Conservation (phyloP, 2,797 vertebrate genomes). For the Characodon lateralis region DNA sequence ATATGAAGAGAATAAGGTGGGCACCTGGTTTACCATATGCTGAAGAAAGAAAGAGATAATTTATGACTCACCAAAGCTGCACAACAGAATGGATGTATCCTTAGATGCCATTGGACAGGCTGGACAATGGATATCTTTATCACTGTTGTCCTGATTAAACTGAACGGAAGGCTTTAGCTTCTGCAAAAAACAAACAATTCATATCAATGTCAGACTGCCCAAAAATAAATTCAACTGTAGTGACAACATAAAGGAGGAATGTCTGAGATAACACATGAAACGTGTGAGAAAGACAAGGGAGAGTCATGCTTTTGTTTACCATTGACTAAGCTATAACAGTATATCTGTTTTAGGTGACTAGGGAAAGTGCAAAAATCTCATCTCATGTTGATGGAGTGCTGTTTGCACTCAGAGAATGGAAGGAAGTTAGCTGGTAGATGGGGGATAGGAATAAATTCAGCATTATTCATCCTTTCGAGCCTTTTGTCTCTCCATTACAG, state of each 20-base stretch:
- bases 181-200: conserved; percentile 23
- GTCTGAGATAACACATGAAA: conserved; percentile 2
- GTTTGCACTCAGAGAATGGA: conserved; percentile 61
- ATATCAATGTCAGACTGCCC: not conserved
- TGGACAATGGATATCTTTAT: conserved; percentile 10
- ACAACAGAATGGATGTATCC: conserved; percentile 8
- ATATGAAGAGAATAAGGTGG: conserved; percentile 9
- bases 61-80: conserved; percentile 2
- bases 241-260: conserved; percentile 13
- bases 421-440: conserved; percentile 46
- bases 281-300: conserved; percentile 6
- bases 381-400: conserved; percentile 64
- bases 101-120: conserved; percentile 6
- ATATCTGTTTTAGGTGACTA: conserved; percentile 56
- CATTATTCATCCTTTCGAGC: conserved; percentile 70
- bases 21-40: not conserved
- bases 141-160: conserved; percentile 11
- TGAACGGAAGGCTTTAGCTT: conserved; percentile 1
- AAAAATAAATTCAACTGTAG: conserved; percentile 9
- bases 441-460: conserved; percentile 59
- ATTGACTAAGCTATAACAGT: conserved; percentile 54
- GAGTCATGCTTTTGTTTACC: conserved; percentile 29
- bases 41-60: not conserved
- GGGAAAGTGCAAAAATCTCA: conserved; percentile 45
- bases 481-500: conserved; percentile 46